phyloP scores from a whole-genome alignment of 2,113 vertebrate genomes.

The Siphamia tubifer region DNA sequence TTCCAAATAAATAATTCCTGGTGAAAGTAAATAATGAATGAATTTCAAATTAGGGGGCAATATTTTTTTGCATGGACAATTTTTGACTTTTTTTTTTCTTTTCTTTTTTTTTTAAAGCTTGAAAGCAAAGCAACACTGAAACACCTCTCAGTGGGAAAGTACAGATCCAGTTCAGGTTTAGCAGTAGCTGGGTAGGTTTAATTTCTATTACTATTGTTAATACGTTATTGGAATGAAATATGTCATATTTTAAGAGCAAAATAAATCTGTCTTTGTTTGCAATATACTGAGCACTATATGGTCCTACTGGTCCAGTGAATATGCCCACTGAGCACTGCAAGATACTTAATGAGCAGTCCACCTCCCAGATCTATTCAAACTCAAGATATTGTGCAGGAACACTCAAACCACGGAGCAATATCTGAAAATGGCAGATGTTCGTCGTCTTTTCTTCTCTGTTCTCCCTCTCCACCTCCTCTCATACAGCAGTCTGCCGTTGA shows the following conservation, averaged over 20 bases:
- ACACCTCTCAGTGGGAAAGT: too few relatives aligned
- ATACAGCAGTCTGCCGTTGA: constrained; percentile 87
- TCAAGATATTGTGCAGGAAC: constrained; percentile 54
- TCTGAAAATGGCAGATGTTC: constrained; percentile 70
- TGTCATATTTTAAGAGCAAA: neutral
- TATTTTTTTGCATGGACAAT: too few relatives aligned
- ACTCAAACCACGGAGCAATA: constrained; percentile 61
- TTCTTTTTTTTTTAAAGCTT: too few relatives aligned
- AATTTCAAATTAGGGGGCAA: too few relatives aligned
- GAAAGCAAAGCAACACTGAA: too few relatives aligned
- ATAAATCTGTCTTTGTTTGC: neutral
- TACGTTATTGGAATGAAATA: neutral
- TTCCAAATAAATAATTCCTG: too few relatives aligned
- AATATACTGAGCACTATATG: neutral
- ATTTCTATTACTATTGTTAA: too few relatives aligned
- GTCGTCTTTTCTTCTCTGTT: constrained; percentile 34
- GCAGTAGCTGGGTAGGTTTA: too few relatives aligned
- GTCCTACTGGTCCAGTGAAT: neutral
- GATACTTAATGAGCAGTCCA: constrained; percentile 24
- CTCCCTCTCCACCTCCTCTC: constrained; percentile 42
- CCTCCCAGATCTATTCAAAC: constrained; percentile 48
- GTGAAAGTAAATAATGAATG: too few relatives aligned
- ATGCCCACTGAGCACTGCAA: neutral
- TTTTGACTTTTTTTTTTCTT: too few relatives aligned
- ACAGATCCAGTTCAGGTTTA: too few relatives aligned